phyloP scores from a whole-genome alignment of 2,113 vertebrate genomes.

The Glareola pratincola region DNA sequence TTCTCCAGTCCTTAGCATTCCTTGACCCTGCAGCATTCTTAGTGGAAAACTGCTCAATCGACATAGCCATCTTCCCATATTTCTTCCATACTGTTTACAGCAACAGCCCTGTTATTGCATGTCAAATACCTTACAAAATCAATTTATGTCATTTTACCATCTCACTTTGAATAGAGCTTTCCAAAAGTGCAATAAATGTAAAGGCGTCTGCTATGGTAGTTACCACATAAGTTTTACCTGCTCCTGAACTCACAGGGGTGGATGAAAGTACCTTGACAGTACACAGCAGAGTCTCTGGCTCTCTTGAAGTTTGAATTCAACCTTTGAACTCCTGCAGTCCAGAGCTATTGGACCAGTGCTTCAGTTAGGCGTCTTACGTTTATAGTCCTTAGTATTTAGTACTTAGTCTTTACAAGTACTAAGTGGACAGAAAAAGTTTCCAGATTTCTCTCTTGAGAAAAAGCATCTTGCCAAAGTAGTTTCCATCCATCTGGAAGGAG shows the following conservation, averaged over 20 bases:
- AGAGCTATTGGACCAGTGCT: neutral
- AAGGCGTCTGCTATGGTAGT: neutral
- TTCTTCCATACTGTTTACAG: neutral
- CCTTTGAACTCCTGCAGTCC: neutral
- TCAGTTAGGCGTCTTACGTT: neutral
- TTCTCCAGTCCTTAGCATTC: neutral
- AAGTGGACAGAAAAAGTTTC: neutral
- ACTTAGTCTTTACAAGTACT: neutral
- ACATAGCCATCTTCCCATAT: neutral
- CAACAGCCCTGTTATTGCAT: neutral
- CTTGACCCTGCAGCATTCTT: neutral
- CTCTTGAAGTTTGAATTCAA: neutral
- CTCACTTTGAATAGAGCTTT: neutral
- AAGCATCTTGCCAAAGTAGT: neutral
- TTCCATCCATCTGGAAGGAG: neutral
- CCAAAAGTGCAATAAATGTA: neutral
- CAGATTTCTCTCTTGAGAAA: neutral
- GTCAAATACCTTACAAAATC: neutral
- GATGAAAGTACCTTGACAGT: neutral
- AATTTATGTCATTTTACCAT: neutral
- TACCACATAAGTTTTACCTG: neutral
- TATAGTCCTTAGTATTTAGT: neutral
- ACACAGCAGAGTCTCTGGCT: accelerated
- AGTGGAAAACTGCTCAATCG: accelerated
- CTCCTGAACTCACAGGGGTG: neutral